These are phyloP conservation scores for Drosophila ercepeae DNA, from an alignment of 1,140 invertebrate genomes.

Conservation along the genomic window DNA sequence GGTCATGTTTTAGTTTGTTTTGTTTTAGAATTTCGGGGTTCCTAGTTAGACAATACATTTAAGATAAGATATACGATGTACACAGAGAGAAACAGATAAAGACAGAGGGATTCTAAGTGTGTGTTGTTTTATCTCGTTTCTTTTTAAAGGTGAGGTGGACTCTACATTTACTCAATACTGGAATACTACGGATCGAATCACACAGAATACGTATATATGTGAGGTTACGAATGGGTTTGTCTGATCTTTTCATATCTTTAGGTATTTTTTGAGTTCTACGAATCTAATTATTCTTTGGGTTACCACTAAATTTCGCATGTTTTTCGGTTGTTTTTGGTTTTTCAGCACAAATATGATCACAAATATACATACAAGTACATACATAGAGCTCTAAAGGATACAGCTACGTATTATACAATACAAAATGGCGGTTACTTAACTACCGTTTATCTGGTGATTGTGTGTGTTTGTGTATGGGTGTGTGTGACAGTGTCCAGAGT, in stretches of 20 bases:
- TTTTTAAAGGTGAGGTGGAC: conserved; percentile 16
- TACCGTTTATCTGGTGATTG: conserved; percentile 23
- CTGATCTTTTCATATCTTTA: conserved; percentile 7
- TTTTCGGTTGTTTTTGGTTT: conserved; percentile 16
- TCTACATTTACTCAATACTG: conserved; percentile 50
- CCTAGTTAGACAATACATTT: conserved; percentile 70
- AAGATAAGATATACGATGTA: conserved; percentile 37
- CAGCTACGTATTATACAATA: conserved; percentile 39
- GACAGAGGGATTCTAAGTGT: conserved; percentile 29
- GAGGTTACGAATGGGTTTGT: conserved; percentile 53
- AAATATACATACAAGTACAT: conserved; percentile 15
- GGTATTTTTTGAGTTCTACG: conserved; percentile 30
- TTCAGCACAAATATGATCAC: conserved; percentile 15
- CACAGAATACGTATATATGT: conserved; percentile 66
- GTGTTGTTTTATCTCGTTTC: background rate
- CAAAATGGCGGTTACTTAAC: conserved; percentile 40
- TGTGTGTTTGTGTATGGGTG: conserved; percentile 28
- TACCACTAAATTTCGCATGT: conserved; percentile 55
- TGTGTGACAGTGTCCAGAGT: conserved; percentile 2
- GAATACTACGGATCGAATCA: conserved; percentile 64
- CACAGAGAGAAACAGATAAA: conserved; percentile 24
- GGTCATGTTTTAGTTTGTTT: conserved; percentile 40
- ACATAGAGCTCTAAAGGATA: conserved; percentile 40
- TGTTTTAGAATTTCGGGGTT: conserved; percentile 52
- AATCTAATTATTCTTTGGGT: conserved; percentile 32